Conservation (phyloP, 2,797 vertebrate species). For the Sorex maritimensis region DNA sequence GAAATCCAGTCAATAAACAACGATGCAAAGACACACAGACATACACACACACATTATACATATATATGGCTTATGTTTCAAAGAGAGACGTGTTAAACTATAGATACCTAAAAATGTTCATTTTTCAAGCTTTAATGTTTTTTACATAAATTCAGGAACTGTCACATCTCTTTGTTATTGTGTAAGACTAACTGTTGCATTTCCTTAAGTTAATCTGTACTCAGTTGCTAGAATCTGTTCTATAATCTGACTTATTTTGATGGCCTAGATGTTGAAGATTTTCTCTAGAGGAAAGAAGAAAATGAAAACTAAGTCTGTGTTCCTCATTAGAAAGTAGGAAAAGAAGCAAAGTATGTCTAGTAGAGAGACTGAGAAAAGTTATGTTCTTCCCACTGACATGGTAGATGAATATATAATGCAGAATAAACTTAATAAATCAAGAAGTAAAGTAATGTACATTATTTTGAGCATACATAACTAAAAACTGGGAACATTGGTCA, state of each 20-base stretch:
- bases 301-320: constrained; percentile 8
- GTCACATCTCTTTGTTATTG: not conserved
- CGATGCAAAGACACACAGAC: not conserved
- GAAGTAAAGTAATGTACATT: constrained; percentile 24
- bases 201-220: not conserved
- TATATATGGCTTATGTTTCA: not conserved
- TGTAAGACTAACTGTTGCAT: not conserved
- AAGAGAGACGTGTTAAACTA: constrained; percentile 5
- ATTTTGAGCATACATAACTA: not conserved
- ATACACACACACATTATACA: too few relatives aligned
- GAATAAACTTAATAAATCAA: constrained; percentile 18
- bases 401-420: constrained; percentile 49
- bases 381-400: constrained; percentile 38
- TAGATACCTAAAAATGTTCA: not conserved
- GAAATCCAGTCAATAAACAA: constrained; percentile 6
- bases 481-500: too few relatives aligned
- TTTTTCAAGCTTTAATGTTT: not conserved
- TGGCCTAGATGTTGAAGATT: constrained; percentile 1
- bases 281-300: constrained; percentile 29
- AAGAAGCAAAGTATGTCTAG: not conserved
- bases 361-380: constrained; percentile 29
- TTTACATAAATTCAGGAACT: constrained; percentile 37
- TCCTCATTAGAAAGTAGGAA: not conserved
- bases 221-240: not conserved
- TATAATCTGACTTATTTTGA: constrained; percentile 45